Conservation (phyloP, 2,797 vertebrate species). For the Amphiprion clarkii region DNA sequence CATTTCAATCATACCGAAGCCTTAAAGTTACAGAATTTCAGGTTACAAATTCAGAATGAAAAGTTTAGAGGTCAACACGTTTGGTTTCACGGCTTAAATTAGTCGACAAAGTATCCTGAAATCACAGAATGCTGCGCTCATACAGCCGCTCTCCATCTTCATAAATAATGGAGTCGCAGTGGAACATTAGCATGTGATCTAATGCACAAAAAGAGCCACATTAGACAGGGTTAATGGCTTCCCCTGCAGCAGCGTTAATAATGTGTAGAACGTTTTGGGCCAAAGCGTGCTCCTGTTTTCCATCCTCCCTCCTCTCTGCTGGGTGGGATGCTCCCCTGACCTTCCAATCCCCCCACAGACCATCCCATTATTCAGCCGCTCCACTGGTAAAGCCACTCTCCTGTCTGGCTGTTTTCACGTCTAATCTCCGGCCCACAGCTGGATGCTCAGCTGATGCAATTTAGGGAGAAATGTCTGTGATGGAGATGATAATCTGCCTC, state of each 20-base stretch:
- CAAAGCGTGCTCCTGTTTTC: conserved; percentile 1
- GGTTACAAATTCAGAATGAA: not conserved
- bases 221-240: conserved; percentile 4
- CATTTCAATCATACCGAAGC: too few species aligned
- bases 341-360: not conserved
- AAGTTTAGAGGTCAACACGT: not conserved
- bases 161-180: too few species aligned
- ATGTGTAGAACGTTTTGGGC: not conserved
- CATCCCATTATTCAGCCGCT: conserved; percentile 43
- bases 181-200: too few species aligned
- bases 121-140: too few species aligned
- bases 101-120: not conserved
- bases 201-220: not conserved
- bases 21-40: not conserved
- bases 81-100: not conserved
- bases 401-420: conserved; percentile 44
- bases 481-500: conserved; percentile 53
- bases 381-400: conserved; percentile 40
- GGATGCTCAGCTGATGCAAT: conserved; percentile 56
- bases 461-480: conserved; percentile 49
- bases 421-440: conserved; percentile 70
- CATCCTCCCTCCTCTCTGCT: conserved; percentile 1
- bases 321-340: conserved; percentile 9
- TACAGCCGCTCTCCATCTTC: not conserved
- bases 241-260: not conserved